A percentile compares a stretch with the other conserved stretches of the same genome.
These are phyloP conservation scores for Pterocles burchelli DNA, from an alignment of 2,113 vertebrate species.

Conservation along the genomic window DNA sequence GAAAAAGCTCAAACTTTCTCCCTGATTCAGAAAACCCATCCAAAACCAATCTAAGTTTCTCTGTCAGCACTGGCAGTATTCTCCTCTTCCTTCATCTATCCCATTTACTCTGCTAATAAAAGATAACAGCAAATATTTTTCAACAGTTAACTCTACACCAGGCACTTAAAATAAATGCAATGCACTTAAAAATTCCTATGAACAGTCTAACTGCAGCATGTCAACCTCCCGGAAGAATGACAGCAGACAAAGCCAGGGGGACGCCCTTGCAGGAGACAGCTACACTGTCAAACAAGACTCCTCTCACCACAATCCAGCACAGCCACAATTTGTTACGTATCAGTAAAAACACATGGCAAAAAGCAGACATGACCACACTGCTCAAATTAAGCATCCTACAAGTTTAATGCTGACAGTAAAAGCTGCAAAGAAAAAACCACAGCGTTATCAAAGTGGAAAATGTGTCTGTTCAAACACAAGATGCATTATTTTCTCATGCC, in stretches of 20 bases:
- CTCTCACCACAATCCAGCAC: background rate
- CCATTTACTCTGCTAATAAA: background rate
- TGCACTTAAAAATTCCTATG: background rate
- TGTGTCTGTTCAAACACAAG: background rate
- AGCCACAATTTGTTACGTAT: background rate
- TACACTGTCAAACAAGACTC: background rate
- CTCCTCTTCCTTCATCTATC: background rate
- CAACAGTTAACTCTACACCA: background rate
- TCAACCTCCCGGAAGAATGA: background rate
- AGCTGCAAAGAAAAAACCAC: background rate
- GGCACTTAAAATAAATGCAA: background rate
- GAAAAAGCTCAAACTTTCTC: background rate
- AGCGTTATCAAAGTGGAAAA: constrained; percentile 25
- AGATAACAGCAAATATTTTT: background rate
- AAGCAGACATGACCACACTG: background rate
- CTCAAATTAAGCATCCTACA: background rate
- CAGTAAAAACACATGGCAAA: constrained; percentile 10
- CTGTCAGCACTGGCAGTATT: background rate
- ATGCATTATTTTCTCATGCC: background rate
- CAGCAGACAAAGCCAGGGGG: background rate
- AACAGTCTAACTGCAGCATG: background rate
- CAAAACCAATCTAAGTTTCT: background rate
- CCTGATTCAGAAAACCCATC: background rate
- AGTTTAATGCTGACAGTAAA: background rate
- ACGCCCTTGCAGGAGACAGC: background rate